phyloP scores from a whole-genome alignment of 2,888 invertebrate species.

The Himalopsyche kuldschensis region DNA sequence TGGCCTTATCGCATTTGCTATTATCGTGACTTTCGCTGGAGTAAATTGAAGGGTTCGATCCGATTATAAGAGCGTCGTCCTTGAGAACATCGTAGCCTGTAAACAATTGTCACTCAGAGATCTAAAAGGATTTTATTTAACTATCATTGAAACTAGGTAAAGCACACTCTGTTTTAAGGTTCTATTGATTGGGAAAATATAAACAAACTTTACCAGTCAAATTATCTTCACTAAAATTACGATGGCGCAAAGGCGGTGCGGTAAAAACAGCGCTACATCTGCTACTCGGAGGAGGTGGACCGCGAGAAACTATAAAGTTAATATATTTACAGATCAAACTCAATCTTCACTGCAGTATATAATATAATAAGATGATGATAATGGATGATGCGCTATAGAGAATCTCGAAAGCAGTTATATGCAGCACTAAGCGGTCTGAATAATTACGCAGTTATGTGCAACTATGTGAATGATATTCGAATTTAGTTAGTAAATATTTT shows the following conservation, averaged over 20 bases:
- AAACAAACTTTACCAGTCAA: constrained; percentile 51
- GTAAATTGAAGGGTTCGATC: constrained; percentile 68
- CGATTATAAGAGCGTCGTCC: constrained; percentile 67
- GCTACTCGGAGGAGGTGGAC: constrained; percentile 66
- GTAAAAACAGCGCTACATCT: constrained; percentile 79
- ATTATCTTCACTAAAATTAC: constrained; percentile 58
- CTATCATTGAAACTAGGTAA: constrained; percentile 9
- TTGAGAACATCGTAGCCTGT: constrained; percentile 75
- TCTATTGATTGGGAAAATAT: background rate
- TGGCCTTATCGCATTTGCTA: constrained; percentile 59
- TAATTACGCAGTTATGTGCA: too few species aligned
- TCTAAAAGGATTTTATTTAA: background rate
- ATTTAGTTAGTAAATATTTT: too few species aligned
- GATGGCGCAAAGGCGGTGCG: constrained; percentile 64
- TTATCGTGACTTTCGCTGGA: constrained; percentile 60
- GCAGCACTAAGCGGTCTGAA: too few species aligned
- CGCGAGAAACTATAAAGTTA: constrained; percentile 45
- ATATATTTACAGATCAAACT: background rate
- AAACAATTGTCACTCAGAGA: background rate
- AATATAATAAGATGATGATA: constrained; percentile 1
- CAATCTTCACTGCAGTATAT: background rate
- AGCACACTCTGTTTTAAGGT: background rate
- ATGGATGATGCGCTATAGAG: too few species aligned
- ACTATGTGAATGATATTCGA: too few species aligned
- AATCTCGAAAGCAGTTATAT: too few species aligned